phyloP scores from a whole-genome alignment of 2,113 vertebrate species.

The Paradoxurus hermaphroditus region DNA sequence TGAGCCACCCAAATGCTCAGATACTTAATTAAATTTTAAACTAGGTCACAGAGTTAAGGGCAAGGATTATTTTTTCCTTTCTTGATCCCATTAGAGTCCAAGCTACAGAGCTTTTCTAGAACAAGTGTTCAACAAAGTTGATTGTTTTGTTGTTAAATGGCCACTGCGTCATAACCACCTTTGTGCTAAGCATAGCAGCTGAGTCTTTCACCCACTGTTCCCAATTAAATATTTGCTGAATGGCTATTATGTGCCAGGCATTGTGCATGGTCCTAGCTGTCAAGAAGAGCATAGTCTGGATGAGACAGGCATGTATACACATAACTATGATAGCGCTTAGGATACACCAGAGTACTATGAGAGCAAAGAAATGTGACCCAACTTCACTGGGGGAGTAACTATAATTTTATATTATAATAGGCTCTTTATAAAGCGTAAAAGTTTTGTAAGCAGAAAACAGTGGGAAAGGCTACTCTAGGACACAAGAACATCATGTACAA shows the following conservation, averaged over 20 bases:
- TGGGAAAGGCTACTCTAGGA: not conserved
- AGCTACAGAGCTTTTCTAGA: not conserved
- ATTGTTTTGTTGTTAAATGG: not conserved
- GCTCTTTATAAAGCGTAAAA: not conserved
- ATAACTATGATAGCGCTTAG: not conserved
- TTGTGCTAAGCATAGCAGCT: not conserved
- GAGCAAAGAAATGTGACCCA: not conserved
- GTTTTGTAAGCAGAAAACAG: constrained; percentile 15
- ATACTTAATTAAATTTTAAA: not conserved
- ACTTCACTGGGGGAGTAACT: not conserved
- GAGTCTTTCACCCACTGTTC: not conserved
- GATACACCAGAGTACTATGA: not conserved
- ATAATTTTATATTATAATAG: not conserved
- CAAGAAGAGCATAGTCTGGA: not conserved
- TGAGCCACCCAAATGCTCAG: not conserved
- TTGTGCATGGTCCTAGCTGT: not conserved
- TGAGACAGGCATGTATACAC: not conserved
- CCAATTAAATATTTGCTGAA: not conserved
- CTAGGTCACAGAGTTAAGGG: not conserved
- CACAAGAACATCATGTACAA: constrained; percentile 39
- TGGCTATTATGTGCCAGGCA: not conserved
- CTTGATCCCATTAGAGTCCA: not conserved
- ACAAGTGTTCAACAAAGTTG: constrained; percentile 11
- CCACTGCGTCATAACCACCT: not conserved
- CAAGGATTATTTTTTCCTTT: not conserved